Conservation (phyloP, 1,140 invertebrate genomes). For the Orchesella cincta region DNA sequence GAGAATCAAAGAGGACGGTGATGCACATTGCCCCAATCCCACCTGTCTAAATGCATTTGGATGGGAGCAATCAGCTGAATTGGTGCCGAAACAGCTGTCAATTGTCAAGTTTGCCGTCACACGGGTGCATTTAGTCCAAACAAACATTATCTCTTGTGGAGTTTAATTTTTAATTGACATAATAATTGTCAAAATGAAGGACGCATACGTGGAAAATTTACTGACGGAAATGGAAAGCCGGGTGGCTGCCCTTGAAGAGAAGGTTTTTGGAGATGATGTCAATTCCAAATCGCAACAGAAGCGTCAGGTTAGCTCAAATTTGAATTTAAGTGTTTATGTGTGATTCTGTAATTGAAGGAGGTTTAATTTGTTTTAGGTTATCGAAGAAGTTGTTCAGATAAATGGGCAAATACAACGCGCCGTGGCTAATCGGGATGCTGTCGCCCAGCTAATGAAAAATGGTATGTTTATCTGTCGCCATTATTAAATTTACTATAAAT, state of each 20-base stretch:
- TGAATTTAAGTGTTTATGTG: no score
- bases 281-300: conserved; percentile 45
- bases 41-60: no score
- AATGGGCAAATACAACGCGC: conserved; percentile 47
- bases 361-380: conserved; percentile 34
- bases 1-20: no score
- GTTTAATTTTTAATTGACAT: no score
- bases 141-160: no score
- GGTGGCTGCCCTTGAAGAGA: conserved; percentile 36
- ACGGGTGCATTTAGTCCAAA: no score
- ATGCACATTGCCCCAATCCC: no score
- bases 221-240: conserved; percentile 37
- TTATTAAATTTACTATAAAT: conserved; percentile 16
- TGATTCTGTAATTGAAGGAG: background rate
- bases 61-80: no score
- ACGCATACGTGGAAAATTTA: conserved; percentile 14
- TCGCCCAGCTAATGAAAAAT: conserved; percentile 44
- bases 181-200: conserved; percentile 26
- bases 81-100: no score
- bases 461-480: conserved; percentile 19
- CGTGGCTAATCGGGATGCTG: conserved; percentile 40
- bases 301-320: conserved; percentile 42
- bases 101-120: no score
- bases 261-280: conserved; percentile 47
- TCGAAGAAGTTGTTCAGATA: conserved; percentile 47